A percentile compares a stretch with the other conserved stretches of the same genome.
Conservation (phyloP, 2,797 vertebrate species). For the Clamator glandarius region DNA sequence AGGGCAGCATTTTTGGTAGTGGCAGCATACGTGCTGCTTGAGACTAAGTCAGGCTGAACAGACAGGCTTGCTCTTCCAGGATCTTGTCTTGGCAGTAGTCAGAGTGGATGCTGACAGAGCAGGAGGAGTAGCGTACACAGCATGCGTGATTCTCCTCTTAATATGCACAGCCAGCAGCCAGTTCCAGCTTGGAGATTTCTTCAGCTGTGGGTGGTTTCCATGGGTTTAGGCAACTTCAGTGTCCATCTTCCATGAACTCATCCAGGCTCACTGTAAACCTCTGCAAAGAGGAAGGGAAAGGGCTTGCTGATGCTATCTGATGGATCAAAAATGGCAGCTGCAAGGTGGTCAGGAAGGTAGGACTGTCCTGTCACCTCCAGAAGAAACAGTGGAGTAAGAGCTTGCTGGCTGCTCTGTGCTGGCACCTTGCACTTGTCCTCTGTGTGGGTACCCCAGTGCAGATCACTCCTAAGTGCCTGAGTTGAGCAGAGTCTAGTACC, state of each 20-base stretch:
- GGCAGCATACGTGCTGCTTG: not conserved
- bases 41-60: not conserved
- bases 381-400: not conserved
- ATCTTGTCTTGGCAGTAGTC: not conserved
- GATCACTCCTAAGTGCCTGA: not conserved
- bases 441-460: not conserved
- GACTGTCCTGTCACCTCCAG: not conserved
- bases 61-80: not conserved
- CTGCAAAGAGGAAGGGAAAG: not conserved
- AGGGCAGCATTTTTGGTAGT: not conserved
- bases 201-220: not conserved
- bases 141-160: not conserved
- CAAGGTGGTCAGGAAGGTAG: not conserved
- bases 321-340: not conserved
- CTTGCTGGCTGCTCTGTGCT: not conserved
- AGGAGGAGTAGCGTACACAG: not conserved
- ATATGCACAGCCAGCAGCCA: not conserved
- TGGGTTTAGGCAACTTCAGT: not conserved
- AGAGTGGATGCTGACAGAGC: not conserved
- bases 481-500: not conserved
- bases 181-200: not conserved
- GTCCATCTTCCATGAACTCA: not conserved
- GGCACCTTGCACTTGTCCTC: not conserved
- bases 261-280: not conserved
- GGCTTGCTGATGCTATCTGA: not conserved